Conservation (phyloP, 2,797 vertebrate species). For the Gouania willdenowi region DNA sequence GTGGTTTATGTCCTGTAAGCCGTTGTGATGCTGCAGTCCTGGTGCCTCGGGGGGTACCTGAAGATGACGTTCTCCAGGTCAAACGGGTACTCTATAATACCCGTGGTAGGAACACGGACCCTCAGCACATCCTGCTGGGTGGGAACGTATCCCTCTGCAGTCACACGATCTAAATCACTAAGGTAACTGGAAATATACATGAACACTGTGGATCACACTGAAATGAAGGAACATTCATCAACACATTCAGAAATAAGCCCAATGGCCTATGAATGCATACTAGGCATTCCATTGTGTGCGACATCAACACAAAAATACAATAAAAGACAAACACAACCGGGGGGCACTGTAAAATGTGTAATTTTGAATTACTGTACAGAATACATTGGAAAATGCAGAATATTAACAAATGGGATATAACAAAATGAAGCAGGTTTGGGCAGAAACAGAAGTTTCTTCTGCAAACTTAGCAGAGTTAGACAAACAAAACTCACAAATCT, state of each 20-base stretch:
- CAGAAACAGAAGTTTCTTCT: too few relatives aligned
- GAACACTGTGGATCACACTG: slow-evolving; percentile 39
- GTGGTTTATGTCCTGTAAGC: slow-evolving; percentile 52
- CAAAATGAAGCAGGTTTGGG: too few relatives aligned
- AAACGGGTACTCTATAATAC: slow-evolving; percentile 82
- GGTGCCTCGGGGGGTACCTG: slow-evolving; percentile 67
- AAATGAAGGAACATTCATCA: slow-evolving; percentile 16
- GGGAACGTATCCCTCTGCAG: slow-evolving; percentile 71
- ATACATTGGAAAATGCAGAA: too few relatives aligned
- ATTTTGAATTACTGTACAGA: too few relatives aligned
- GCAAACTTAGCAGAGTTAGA: too few relatives aligned
- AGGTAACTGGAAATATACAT: slow-evolving; percentile 74
- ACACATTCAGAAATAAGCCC: background rate
- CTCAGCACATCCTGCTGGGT: slow-evolving; percentile 80
- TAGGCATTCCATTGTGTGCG: background rate
- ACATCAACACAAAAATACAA: slow-evolving; percentile 13
- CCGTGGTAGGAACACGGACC: slow-evolving; percentile 78
- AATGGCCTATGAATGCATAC: background rate
- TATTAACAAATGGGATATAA: too few relatives aligned
- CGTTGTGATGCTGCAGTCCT: slow-evolving; percentile 32
- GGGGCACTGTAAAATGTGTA: slow-evolving; percentile 39
- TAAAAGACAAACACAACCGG: slow-evolving; percentile 33
- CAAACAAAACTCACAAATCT: too few relatives aligned
- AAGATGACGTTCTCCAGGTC: slow-evolving; percentile 81
- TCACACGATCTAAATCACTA: slow-evolving; percentile 74